Conservation (phyloP, 1,140 invertebrate species). For the Cydia pomonella region DNA sequence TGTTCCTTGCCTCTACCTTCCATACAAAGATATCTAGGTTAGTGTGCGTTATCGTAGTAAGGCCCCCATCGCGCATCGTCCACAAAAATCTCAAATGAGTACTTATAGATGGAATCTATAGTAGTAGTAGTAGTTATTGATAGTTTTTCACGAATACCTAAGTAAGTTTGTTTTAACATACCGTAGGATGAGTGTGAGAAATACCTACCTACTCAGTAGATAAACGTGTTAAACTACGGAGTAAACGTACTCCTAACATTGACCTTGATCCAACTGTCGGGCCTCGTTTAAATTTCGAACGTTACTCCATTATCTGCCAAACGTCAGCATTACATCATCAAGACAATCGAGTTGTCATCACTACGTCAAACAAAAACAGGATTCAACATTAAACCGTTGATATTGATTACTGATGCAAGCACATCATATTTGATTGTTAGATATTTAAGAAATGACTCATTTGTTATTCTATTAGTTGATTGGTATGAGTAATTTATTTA, state of each 20-base stretch:
- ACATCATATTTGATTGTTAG: no score
- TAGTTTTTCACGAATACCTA: no score
- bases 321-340: conserved; percentile 57
- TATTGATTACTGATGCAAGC: conserved; percentile 15
- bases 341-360: conserved; percentile 34
- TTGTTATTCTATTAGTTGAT: neutral
- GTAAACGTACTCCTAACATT: conserved; percentile 10
- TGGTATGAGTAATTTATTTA: no score
- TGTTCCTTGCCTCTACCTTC: no score
- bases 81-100: no score
- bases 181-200: neutral
- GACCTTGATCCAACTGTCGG: conserved; percentile 59
- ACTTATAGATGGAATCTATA: no score
- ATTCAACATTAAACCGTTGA: conserved; percentile 37
- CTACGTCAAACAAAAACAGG: conserved; percentile 14
- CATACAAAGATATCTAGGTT: no score
- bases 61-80: no score
- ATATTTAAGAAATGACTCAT: no score
- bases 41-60: no score
- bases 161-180: neutral
- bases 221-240: neutral
- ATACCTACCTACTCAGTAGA: neutral
- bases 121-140: no score
- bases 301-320: conserved; percentile 49
- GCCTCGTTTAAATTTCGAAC: conserved; percentile 55